Base-by-base conservation (phyloP, 2,113 vertebrate genomes). In the Rhagologus leucostigma region DNA sequence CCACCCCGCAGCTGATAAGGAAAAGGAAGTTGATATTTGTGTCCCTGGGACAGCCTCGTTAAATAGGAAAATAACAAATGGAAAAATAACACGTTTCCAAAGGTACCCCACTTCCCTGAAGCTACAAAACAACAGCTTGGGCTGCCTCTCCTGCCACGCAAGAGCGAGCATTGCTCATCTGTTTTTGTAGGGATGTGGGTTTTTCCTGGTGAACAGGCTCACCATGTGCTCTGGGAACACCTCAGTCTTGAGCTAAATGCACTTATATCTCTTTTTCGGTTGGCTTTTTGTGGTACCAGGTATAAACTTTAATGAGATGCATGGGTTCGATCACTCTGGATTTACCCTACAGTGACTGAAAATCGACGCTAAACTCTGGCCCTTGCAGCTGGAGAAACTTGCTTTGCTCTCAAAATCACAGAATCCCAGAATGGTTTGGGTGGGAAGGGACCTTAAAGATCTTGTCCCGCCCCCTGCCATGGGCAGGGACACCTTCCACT, bases 1-100 rank as follows among this genome's bases (percentile, higher is more conserved):
- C 9, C 41, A 18, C 18, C 10, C 24, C 21, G 4, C 26, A 76
- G 57, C 92, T 71, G 86, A 94, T 84, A 90, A 89, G 91, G 62
- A 59, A 96, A 91, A 84, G 96, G 96, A 96, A 94, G 87, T 39
- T 37, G 50, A 4, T 77, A 27, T 94, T 87, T 91, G 30, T 42
- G 70, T 70, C 64, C 27, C 78, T 23, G 41, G 10, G 18, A 32
- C 29, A 44, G 65, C 73, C 90, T 59, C 0, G 0, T 93, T 42
- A 63, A 63, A 44, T 6, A 60, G 94, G 83, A 80, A 73, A 89
- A 94, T 29, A 96, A 84, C 79, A 86, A 68, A 87, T 0, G 87
- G 94, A 62, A 89, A 83, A 88, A 83, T 0, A 22, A 37, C 76
- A 24, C 1, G 0, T 76, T 92, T 92, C 35, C n/a, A 83, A 21